A percentile compares a stretch with the other conserved stretches of the same genome.
phyloP scores from a whole-genome alignment of 2,888 invertebrate species.

The Oxyscelio sp. region DNA sequence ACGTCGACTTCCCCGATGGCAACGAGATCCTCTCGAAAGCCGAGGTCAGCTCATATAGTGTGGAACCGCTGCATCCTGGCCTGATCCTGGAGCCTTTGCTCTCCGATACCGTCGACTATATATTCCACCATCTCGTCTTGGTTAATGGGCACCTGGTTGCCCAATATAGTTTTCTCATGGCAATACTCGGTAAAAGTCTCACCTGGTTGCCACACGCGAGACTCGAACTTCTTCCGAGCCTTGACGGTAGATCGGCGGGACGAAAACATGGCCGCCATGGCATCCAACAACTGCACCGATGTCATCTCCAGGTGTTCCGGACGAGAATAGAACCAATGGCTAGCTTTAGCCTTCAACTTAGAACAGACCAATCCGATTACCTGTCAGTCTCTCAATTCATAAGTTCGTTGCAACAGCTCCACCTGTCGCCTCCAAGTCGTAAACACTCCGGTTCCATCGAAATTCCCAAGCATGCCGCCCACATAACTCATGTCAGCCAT shows the following conservation, averaged over 20 bases:
- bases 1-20: too few species aligned
- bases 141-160: not conserved
- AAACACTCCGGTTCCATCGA: too few species aligned
- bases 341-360: not conserved
- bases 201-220: not conserved
- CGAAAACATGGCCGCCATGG: not conserved
- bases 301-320: not conserved
- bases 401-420: not conserved
- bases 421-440: not conserved
- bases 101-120: not conserved
- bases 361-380: not conserved
- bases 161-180: not conserved
- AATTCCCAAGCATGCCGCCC: too few species aligned
- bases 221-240: not conserved
- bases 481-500: too few species aligned
- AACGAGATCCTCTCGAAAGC: too few species aligned
- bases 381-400: not conserved
- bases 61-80: not conserved
- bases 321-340: not conserved
- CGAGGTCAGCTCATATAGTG: not conserved
- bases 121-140: not conserved
- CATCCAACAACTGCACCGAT: not conserved
- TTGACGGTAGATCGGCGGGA: too few species aligned
- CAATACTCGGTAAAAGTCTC: not conserved
- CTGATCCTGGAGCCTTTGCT: not conserved